Percentiles rank a stretch among this genome's conserved stretches.
phyloP scores from a whole-genome alignment of 1,140 invertebrate species.

The Ostrea edulis region DNA sequence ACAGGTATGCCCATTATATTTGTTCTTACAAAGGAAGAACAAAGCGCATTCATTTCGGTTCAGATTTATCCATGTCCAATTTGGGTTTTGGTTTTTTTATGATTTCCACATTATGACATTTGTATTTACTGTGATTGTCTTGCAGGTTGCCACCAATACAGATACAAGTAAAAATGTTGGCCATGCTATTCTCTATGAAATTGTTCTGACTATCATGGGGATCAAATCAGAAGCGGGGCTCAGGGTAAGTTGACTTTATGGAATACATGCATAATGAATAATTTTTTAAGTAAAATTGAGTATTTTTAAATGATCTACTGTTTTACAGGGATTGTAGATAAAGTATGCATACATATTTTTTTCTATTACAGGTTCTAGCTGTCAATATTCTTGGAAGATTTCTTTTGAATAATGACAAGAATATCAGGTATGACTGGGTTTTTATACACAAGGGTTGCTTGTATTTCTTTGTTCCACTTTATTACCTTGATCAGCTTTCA shows the following conservation, averaged over 20 bases:
- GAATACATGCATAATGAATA: neutral
- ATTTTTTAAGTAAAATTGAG: too few species aligned
- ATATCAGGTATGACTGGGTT: constrained; percentile 87
- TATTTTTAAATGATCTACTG: too few species aligned
- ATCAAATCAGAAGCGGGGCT: constrained; percentile 78
- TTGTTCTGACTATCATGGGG: constrained; percentile 79
- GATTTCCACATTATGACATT: neutral
- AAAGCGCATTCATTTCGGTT: too few species aligned
- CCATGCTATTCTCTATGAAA: constrained; percentile 79
- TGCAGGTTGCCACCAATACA: constrained; percentile 83
- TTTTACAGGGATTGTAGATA: too few species aligned
- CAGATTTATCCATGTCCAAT: too few species aligned
- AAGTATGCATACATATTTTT: neutral
- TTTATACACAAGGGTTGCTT: neutral
- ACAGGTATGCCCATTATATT: constrained; percentile 82
- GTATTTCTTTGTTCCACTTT: too few species aligned
- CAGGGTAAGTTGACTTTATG: constrained; percentile 66
- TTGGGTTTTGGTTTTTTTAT: neutral
- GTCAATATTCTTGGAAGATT: constrained; percentile 99
- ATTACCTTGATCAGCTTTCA: too few species aligned
- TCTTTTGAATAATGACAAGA: constrained; percentile 99
- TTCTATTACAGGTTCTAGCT: constrained; percentile 87
- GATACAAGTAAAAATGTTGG: constrained; percentile 80
- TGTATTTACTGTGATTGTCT: neutral
- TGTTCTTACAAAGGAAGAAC: neutral